phyloP scores from a whole-genome alignment of 1,140 invertebrate genomes.

The Brachionus angularis region DNA sequence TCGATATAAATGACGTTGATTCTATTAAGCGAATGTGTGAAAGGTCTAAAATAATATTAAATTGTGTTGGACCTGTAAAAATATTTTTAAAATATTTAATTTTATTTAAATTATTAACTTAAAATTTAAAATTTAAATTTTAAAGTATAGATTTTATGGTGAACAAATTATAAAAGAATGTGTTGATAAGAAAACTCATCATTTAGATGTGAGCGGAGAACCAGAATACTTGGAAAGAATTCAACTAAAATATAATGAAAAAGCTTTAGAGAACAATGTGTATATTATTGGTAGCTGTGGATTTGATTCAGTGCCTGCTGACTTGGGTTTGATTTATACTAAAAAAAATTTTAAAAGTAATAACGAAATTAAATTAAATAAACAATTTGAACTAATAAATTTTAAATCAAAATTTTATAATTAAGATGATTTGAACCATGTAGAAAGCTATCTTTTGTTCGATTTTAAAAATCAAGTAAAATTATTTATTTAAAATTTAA shows the following conservation, averaged over 20 bases:
- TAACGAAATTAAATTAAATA: conserved; percentile 46
- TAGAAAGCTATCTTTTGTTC: conserved; percentile 68
- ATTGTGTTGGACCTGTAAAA: conserved; percentile 75
- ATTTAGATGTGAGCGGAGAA: conserved; percentile 87
- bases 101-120: background rate
- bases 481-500: background rate
- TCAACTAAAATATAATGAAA: conserved; percentile 72
- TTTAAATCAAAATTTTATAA: no score
- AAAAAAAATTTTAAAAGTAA: conserved; percentile 25
- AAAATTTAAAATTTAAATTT: conserved; percentile 44
- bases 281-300: conserved; percentile 84
- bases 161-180: conserved; percentile 86
- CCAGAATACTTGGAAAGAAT: conserved; percentile 81
- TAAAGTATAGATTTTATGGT: conserved; percentile 74
- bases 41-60: conserved; percentile 70
- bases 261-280: conserved; percentile 71
- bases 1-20: conserved; percentile 69
- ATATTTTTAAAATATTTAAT: background rate
- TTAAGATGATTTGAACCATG: conserved; percentile 68
- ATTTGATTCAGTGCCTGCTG: conserved; percentile 78
- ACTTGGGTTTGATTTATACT: conserved; percentile 73
- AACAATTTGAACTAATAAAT: conserved; percentile 45
- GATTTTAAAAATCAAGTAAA: conserved; percentile 46
- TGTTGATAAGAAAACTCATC: conserved; percentile 72
- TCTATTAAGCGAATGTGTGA: conserved; percentile 72